Evolutionary conservation across 2,888 invertebrate species (phyloP).

Genomic region (Acanthopleura granulata): DNA sequence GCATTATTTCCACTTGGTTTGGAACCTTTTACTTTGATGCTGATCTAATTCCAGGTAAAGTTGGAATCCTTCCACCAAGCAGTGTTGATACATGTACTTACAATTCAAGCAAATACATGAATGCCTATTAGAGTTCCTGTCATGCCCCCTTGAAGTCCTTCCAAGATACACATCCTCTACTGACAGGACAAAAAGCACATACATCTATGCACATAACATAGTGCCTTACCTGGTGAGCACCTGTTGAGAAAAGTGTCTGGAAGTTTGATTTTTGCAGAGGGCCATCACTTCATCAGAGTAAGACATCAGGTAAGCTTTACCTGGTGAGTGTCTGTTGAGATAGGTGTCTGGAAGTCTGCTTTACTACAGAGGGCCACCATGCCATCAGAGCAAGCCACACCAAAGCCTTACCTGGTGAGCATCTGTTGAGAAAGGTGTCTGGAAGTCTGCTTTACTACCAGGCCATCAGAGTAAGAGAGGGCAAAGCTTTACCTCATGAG

Average conservation of each 20-base stretch:
- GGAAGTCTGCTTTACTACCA: constrained; percentile 53
- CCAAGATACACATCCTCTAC: too few species aligned
- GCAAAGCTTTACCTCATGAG: constrained; percentile 72
- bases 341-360: constrained; percentile 52
- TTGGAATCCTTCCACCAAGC: too few species aligned
- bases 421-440: constrained; percentile 53
- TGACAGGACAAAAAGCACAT: too few species aligned
- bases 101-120: too few species aligned
- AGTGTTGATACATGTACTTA: too few species aligned
- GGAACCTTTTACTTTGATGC: too few species aligned
- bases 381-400: constrained; percentile 75
- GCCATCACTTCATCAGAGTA: constrained; percentile 39
- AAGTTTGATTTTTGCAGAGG: constrained; percentile 54
- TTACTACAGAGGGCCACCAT: constrained; percentile 56
- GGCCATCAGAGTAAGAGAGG: constrained; percentile 74
- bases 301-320: constrained; percentile 47
- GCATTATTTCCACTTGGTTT: too few species aligned
- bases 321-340: constrained; percentile 62
- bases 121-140: too few species aligned
- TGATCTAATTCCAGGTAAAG: too few species aligned
- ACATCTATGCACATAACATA: too few species aligned
- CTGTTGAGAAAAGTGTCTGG: constrained; percentile 52
- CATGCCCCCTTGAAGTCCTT: too few species aligned
- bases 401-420: constrained; percentile 71
- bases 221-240: constrained; percentile 58